Evolutionary conservation across 2,113 vertebrate genomes (phyloP).

Genomic region (Poeciliopsis occidentalis): DNA sequence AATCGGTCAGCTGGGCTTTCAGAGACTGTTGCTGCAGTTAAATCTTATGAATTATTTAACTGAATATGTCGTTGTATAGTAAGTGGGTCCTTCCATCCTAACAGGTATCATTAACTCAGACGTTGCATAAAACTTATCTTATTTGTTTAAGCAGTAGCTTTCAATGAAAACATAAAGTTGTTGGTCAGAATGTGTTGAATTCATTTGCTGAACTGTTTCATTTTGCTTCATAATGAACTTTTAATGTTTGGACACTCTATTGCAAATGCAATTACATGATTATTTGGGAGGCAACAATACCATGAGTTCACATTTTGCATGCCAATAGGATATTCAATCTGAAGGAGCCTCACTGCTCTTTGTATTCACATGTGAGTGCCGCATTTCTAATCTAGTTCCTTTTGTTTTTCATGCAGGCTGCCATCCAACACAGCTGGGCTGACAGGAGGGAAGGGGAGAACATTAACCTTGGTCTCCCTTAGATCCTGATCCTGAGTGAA

Average conservation of each 20-base stretch:
- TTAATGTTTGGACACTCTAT: too few species aligned
- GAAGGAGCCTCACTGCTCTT: background rate
- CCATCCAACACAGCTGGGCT: constrained; percentile 23
- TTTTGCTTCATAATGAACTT: background rate
- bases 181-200: background rate
- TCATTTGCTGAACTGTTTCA: background rate
- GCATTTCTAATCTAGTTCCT: background rate
- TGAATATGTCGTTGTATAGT: background rate
- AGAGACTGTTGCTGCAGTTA: background rate
- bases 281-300: background rate
- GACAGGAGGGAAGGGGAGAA: constrained; percentile 58
- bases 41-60: background rate
- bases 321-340: background rate
- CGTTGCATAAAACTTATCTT: background rate
- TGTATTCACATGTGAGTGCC: background rate
- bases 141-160: background rate
- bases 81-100: too few species aligned
- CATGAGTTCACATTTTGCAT: background rate
- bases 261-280: background rate
- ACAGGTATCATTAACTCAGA: too few species aligned
- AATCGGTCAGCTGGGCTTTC: background rate
- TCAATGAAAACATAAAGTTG: background rate
- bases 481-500: constrained; percentile 47
- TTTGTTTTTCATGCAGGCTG: constrained; percentile 14
- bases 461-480: constrained; percentile 63